Base-by-base conservation (phyloP, 1,140 invertebrate genomes). In the Conopomorpha cramerella region DNA sequence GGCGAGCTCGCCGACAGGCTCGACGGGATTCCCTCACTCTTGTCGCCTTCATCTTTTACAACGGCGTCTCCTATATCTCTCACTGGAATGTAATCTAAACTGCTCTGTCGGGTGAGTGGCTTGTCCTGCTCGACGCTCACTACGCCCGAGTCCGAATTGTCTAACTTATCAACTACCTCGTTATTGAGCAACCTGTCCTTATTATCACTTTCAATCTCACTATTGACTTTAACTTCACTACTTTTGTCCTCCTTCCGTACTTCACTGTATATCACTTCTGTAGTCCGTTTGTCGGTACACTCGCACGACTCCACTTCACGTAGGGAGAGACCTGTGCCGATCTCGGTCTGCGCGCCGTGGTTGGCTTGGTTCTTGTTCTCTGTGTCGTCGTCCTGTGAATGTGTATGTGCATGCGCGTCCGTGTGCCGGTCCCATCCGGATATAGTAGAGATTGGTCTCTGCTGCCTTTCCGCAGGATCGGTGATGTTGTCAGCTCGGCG, bases 371-470 rank as follows among this genome's bases (percentile, higher is more conserved):
- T 39, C 3, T 12, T 15, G 6, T 77, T 33, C 13, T 34, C 40
- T 81, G 76, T 38, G 82, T 82, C n/a, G 40, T 41, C 10, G 51
- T 40, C 8, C n/a, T 2, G n/a, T 90, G 49, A 0, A 23, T 14
- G 12, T n/a, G 2, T 13, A 55, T 81, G 39, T 41, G 77, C 34
- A 43, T 81, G 77, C 31, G 82, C 80, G 13, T 59, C 63, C 1
- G 62, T 51, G 26, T 61, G 65, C 38, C 91, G 86, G 61, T 95
- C 92, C 91, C 91, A 94, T 10, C 95, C 95, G 0, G 93, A 96
- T 46, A 97, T 97, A 3, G 95, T 98, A 60, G 93, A 96, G 34
- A 97, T 96, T 16, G 95, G 95, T 27, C 92, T 83, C 52, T 95
- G 91, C 61, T 94, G 91, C 25, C 93, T 79, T 34, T 96, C 80